A percentile compares a stretch with the other conserved stretches of the same genome.
Conservation (phyloP, 2,113 vertebrate genomes). For the Chaetura pelagica region DNA sequence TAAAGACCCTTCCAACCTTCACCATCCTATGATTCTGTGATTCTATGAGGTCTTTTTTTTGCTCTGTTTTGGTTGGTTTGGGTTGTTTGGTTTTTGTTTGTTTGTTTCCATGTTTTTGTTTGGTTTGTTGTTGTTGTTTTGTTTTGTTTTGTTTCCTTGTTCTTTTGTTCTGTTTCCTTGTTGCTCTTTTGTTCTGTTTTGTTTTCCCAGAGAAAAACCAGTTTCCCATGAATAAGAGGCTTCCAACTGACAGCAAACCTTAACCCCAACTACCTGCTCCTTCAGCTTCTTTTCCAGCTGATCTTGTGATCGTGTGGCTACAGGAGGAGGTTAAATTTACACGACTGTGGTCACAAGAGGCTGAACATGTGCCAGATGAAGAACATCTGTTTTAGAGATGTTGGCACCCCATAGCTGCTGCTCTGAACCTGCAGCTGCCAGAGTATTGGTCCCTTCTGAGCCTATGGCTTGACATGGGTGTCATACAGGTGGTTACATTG, state of each 20-base stretch:
- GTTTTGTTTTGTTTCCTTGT: no score
- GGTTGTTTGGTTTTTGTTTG: no score
- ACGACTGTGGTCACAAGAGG: background rate
- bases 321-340: background rate
- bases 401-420: background rate
- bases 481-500: background rate
- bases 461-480: background rate
- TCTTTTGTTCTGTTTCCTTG: background rate
- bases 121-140: background rate
- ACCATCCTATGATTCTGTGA: no score
- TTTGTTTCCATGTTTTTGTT: no score
- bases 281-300: background rate
- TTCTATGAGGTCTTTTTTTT: no score
- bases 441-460: constrained; percentile 4
- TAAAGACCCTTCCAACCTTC: no score
- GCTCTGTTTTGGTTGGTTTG: no score
- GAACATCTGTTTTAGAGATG: constrained; percentile 8
- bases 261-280: background rate
- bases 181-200: background rate
- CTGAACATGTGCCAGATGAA: constrained; percentile 3
- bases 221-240: background rate
- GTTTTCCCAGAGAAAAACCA: background rate
- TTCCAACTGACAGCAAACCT: background rate
- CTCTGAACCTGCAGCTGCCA: background rate
- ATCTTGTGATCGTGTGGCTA: background rate